Evolutionary conservation across 2,888 invertebrate genomes (phyloP), one percentile per base, ranked within the genome.

Genomic region (Cerastis rubricosa): DNA sequence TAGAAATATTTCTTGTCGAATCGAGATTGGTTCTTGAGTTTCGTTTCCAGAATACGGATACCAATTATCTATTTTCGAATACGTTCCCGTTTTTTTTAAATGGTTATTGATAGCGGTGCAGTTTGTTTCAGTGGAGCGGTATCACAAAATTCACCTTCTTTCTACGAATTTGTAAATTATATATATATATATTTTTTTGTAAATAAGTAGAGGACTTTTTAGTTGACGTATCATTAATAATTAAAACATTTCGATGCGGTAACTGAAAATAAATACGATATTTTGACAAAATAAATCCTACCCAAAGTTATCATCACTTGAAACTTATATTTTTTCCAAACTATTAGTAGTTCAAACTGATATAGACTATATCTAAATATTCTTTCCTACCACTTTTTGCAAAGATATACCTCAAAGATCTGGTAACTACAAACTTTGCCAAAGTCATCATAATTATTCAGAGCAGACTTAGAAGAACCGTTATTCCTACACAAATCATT

Each of bases 91-190:
- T 12, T 25, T 4, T 3, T n/a, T 59, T 47, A 1, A 40, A 35
- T 19, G 17, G 64, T 45, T 54, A n/a, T 0, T 35, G 22, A 9
- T 65, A 35, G 51, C 61, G 35, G 74, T 84, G 85, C 82, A 82
- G 82, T 84, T 84, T 76, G 51, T 79, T 59, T 70, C 65, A 11
- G 54, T 75, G 59, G 65, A 68, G 59, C 51, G 59, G 25, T 70
- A n/a, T 68, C 5, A 11, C 12, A 8, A 54, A 45, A 35, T 49
- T 54, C 35, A 35, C 35, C 35, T 35, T 35, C 40, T n/a, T 54
- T 17, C 14, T 22, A 35, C 45, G 8, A 40, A 61, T 49, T 35
- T 35, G 35, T 35, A 35, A 35, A 35, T 35, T 35, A 35, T 35
- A 35, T n/a, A n/a, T n/a, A n/a, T n/a, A n/a, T n/a, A n/a, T 35